phyloP scores from a whole-genome alignment of 2,888 invertebrate species.

The Diaphora mendica region DNA sequence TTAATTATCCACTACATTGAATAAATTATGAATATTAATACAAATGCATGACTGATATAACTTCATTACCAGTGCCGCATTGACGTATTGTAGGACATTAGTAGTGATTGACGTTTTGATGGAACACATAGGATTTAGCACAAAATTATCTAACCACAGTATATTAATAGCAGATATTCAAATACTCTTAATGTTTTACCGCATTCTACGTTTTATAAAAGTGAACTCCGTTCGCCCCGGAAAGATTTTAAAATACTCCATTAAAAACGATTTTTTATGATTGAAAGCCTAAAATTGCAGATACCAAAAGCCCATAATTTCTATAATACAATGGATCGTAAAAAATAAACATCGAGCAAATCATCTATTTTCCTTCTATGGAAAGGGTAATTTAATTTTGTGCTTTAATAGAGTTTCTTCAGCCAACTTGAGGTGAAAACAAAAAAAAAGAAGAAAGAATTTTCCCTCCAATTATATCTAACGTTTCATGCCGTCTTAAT shows the following conservation, averaged over 20 bases:
- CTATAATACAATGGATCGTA: constrained; percentile 5
- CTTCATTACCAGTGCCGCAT: background rate
- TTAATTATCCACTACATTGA: background rate
- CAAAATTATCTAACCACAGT: background rate
- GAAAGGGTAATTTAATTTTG: constrained; percentile 48
- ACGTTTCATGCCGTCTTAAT: constrained; percentile 29
- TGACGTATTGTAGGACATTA: background rate
- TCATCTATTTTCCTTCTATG: constrained; percentile 11
- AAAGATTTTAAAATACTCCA: constrained; percentile 3
- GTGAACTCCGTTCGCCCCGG: background rate
- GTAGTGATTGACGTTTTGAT: background rate
- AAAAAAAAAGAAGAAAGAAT: constrained; percentile 27
- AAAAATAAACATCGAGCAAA: constrained; percentile 11
- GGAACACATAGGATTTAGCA: background rate
- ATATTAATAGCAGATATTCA: background rate
- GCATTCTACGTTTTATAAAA: background rate
- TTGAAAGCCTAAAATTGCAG: constrained; percentile 13
- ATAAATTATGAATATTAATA: background rate
- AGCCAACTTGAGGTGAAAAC: constrained; percentile 32
- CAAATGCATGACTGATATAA: background rate
- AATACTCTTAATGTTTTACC: background rate
- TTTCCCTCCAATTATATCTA: constrained; percentile 30
- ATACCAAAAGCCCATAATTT: background rate
- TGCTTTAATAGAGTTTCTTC: constrained; percentile 40
- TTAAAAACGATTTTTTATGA: constrained; percentile 4